Base-by-base conservation (phyloP, 2,888 invertebrate genomes). In the Macaria notata region DNA sequence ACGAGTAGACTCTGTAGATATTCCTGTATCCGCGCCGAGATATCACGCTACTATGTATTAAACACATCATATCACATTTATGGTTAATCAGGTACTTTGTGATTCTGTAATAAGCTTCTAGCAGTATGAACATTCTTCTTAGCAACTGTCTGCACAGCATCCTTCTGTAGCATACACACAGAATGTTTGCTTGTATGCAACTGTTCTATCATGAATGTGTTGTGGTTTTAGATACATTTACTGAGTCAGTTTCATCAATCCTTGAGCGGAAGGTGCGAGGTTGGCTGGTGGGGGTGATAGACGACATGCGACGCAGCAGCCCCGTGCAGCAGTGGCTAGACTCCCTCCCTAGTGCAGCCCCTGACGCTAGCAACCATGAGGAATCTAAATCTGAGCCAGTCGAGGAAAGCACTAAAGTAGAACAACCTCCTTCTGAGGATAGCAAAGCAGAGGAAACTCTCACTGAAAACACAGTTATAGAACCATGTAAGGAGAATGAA, bases 281-380 rank as follows among this genome's bases (percentile, higher is more conserved):
- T 66, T 92, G 92, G 92, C 75, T 92, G 29, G 86, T 84, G 68
- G 89, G 90, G 45, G 88, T 92, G 3, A 83, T 92, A 63, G 87
- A 88, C 79, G 93, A 93, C 71, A 94, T 93, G 94, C 83, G 93
- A 69, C 93, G 94, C 56, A 94, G 94, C 75, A 94, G 94, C 65
- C 93, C 94, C 49, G 94, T 96, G 51, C 95, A 96, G 66, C 94
- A 95, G 86, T 96, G 95, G 95, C 92, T 95, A 63, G 95, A 95
- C 73, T 94, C 95, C 5, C 81, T 95, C 64, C 94, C 95, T 4
- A 62, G 57, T 49, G 53, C 51, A 5, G 5, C 63, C 36, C 81
- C 79, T 59, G 86, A 86, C 1, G 54, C 75, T 41, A 54, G 68
- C 4, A 71, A 75, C 31, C 33, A 66, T 43, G 69, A 73, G 6